A percentile compares a stretch with the other conserved stretches of the same genome.
Conservation (phyloP, 2,888 invertebrate species). For the Cabera pusaria region DNA sequence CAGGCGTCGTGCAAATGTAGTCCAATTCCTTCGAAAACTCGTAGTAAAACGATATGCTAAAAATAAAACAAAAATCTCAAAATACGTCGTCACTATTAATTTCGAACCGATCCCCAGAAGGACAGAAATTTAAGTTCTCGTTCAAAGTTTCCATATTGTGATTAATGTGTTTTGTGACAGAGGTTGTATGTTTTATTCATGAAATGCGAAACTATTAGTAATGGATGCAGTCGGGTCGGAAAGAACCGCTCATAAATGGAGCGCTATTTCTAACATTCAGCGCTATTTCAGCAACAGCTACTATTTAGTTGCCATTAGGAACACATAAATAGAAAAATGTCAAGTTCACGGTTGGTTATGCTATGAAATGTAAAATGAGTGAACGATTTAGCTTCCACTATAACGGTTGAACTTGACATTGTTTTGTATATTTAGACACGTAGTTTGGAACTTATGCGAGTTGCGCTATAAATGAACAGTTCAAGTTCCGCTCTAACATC, state of each 20-base stretch:
- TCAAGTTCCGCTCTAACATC: constrained; percentile 24
- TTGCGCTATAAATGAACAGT: constrained; percentile 19
- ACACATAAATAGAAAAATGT: constrained; percentile 27
- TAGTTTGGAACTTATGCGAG: constrained; percentile 14
- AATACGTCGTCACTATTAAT: constrained; percentile 5
- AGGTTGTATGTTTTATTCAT: constrained; percentile 30
- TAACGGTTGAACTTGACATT: constrained; percentile 23
- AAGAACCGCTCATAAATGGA: constrained; percentile 23
- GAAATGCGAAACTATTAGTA: constrained; percentile 22
- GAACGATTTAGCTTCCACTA: constrained; percentile 13
- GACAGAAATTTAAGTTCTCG: constrained; percentile 21
- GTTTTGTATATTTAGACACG: constrained; percentile 15
- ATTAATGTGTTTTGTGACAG: constrained; percentile 30
- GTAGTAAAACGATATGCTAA: constrained; percentile 91
- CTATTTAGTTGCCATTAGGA: constrained; percentile 20
- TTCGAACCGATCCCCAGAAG: constrained; percentile 10
- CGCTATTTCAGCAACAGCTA: constrained; percentile 18
- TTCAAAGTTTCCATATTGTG: constrained; percentile 21
- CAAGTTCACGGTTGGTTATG: constrained; percentile 24
- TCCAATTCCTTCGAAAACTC: constrained; percentile 95
- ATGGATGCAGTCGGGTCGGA: constrained; percentile 23
- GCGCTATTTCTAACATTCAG: constrained; percentile 26
- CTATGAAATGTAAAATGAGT: constrained; percentile 16
- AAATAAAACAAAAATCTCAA: constrained; percentile 28
- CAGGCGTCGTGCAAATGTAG: constrained; percentile 97